Evolutionary conservation across 2,113 vertebrate species (phyloP).

Genomic region (Canis aureus): DNA sequence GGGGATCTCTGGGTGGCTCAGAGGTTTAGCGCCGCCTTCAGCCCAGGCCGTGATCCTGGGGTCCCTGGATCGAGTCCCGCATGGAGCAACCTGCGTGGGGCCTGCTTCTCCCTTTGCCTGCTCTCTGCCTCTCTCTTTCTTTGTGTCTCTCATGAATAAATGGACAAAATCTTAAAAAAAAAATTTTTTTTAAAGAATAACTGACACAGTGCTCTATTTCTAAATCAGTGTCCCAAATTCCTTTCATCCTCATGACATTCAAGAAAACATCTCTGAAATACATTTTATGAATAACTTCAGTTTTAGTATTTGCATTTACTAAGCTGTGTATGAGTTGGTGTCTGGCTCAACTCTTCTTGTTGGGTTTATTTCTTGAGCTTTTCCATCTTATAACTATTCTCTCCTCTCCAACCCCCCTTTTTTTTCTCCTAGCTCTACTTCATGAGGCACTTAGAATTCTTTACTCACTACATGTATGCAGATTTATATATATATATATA

Average conservation of each 20-base stretch:
- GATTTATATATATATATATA: background rate
- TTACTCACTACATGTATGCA: background rate
- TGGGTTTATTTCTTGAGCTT: background rate
- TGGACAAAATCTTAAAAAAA: too few relatives aligned
- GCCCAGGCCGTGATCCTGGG: too few relatives aligned
- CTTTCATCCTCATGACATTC: background rate
- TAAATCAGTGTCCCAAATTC: background rate
- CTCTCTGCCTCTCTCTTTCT: too few relatives aligned
- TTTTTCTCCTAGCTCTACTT: background rate
- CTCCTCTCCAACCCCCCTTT: fast-evolving
- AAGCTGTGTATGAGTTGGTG: background rate
- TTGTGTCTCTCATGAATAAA: too few relatives aligned
- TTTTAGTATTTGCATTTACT: background rate
- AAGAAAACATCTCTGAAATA: background rate
- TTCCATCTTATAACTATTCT: background rate
- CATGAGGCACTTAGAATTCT: background rate
- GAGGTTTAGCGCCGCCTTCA: too few relatives aligned
- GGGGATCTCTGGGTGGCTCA: too few relatives aligned
- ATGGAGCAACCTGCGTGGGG: too few relatives aligned
- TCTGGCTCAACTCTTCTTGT: background rate
- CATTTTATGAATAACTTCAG: background rate
- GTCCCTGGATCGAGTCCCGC: too few relatives aligned
- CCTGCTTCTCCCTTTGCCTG: too few relatives aligned
- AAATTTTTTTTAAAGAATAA: background rate
- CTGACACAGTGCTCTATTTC: background rate